Evolutionary conservation across 53 echinoderm and acorn worm species (phyloP).

Genomic region (Patiria pectinifera): DNA sequence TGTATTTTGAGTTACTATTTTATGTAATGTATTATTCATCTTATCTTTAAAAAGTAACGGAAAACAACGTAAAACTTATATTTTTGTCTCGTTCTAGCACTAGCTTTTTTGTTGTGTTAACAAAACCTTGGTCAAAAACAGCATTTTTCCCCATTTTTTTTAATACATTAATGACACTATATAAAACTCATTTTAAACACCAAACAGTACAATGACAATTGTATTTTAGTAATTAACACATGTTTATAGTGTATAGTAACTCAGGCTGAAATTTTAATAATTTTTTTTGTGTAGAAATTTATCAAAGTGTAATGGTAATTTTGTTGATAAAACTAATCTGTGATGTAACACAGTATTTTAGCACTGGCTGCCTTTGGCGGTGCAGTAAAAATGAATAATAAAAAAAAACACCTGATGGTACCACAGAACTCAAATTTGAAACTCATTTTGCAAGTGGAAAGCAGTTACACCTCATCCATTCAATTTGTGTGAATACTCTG

Average conservation of each 20-base stretch:
- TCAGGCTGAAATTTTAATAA: slow-evolving; percentile 57
- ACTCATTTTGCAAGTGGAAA: too few relatives aligned
- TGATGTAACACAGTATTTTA: background rate
- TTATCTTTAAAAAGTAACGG: background rate
- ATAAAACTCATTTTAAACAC: background rate
- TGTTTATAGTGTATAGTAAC: slow-evolving; percentile 61
- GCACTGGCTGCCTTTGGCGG: background rate
- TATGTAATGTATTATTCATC: background rate
- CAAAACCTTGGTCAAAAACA: background rate
- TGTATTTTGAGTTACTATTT: background rate
- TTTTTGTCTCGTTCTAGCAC: background rate
- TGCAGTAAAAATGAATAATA: too few relatives aligned
- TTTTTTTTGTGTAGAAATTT: slow-evolving; percentile 17
- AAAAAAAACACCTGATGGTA: too few relatives aligned
- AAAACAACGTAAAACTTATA: background rate
- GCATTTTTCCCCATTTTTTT: background rate
- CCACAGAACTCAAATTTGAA: too few relatives aligned
- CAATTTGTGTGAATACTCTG: too few relatives aligned
- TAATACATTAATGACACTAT: background rate
- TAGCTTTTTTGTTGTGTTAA: background rate
- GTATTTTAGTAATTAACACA: slow-evolving; percentile 51
- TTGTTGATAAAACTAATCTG: background rate
- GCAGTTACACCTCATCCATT: too few relatives aligned
- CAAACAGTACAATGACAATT: slow-evolving; percentile 15
- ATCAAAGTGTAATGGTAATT: background rate